These are phyloP conservation scores for Morone saxatilis DNA, from an alignment of 2,113 vertebrate species.

Conservation along the genomic window DNA sequence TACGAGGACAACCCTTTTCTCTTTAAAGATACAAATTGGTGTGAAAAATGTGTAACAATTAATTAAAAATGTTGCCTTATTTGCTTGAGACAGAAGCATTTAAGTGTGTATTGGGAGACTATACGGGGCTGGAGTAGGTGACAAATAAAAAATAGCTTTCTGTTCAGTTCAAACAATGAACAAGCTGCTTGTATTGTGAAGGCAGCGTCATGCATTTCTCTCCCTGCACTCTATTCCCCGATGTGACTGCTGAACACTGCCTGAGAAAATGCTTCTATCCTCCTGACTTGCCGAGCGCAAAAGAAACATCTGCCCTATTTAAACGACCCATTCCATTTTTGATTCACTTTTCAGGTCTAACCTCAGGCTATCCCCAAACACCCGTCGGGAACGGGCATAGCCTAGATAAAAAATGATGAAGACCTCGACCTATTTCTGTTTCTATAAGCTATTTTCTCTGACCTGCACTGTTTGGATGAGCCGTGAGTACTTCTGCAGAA, in stretches of 20 bases:
- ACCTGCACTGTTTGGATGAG: conserved; percentile 33
- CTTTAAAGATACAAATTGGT: background rate
- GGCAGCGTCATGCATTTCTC: background rate
- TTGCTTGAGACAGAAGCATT: background rate
- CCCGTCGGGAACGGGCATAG: conserved; percentile 43
- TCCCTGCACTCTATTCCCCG: background rate
- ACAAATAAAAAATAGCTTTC: conserved; percentile 14
- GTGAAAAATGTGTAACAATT: background rate
- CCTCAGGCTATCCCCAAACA: conserved; percentile 68
- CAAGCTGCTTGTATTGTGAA: background rate
- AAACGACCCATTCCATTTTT: conserved; percentile 56
- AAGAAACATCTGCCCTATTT: conserved; percentile 55
- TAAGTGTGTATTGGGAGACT: background rate
- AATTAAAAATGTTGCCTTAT: background rate
- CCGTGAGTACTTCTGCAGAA: conserved; percentile 2
- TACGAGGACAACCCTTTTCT: background rate
- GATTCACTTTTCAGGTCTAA: conserved; percentile 55
- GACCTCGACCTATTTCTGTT: conserved; percentile 57
- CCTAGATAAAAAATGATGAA: conserved; percentile 57
- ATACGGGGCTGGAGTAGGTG: background rate
- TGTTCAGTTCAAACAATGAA: conserved; percentile 16
- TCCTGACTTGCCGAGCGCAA: background rate
- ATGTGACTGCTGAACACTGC: conserved; percentile 7
- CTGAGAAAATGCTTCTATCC: conserved; percentile 21
- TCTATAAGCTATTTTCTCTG: conserved; percentile 46